Percentiles rank a stretch among this genome's conserved stretches.
phyloP scores from a whole-genome alignment of 2,113 vertebrate genomes.

The Sapayoa aenigma region DNA sequence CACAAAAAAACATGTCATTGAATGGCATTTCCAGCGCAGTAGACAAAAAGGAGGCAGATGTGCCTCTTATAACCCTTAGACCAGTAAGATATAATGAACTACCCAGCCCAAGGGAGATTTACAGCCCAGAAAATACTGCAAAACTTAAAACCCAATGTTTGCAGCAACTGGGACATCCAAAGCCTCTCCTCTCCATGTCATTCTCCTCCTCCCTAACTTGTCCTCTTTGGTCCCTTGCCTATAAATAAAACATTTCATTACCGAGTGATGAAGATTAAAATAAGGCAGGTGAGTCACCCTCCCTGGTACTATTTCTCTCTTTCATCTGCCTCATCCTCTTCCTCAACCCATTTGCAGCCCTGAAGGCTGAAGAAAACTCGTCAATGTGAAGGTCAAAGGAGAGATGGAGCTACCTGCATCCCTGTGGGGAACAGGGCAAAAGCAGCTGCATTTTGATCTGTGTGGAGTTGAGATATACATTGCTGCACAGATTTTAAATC shows the following conservation, averaged over 20 bases:
- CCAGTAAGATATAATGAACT: background rate
- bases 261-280: background rate
- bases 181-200: background rate
- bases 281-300: conserved; percentile 31
- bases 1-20: background rate
- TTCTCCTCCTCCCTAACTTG: background rate
- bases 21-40: background rate
- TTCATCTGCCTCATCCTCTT: conserved; percentile 26
- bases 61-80: background rate
- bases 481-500: background rate
- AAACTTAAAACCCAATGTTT: background rate
- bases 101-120: background rate
- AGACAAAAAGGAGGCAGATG: background rate
- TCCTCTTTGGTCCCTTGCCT: background rate
- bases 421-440: background rate
- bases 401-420: background rate
- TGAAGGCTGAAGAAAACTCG: background rate
- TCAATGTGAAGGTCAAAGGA: background rate
- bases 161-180: background rate
- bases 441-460: background rate
- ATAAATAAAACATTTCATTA: conserved; percentile 36
- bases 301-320: background rate
- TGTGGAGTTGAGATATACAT: background rate
- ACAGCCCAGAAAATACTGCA: background rate
- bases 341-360: background rate